Percentiles rank a stretch among this genome's conserved stretches.
phyloP scores from a whole-genome alignment of 2,797 vertebrate species.

The Delichon dasypus region DNA sequence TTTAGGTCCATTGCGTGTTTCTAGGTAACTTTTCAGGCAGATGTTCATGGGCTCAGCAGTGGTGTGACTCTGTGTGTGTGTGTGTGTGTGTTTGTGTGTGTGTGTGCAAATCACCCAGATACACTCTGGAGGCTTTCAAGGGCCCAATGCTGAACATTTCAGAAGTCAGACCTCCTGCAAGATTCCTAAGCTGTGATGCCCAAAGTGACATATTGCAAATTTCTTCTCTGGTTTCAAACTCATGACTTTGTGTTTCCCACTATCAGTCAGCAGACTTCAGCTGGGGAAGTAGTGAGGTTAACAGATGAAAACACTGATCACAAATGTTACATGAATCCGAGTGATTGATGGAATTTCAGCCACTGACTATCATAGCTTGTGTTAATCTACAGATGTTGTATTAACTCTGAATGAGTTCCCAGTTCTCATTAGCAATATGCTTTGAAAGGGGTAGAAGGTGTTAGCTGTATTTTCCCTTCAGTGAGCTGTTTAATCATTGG shows the following conservation, averaged over 20 bases:
- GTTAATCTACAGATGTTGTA: conserved; percentile 23
- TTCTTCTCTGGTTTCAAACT: neutral
- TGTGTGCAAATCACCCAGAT: neutral
- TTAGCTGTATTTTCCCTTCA: conserved; percentile 26
- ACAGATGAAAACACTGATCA: rapidly evolving
- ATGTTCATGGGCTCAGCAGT: neutral
- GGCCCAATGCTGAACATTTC: neutral
- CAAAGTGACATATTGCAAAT: neutral
- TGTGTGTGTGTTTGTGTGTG: neutral
- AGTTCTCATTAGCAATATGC: conserved; percentile 19
- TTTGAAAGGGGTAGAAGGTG: conserved; percentile 22
- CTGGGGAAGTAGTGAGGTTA: neutral
- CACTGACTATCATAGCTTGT: neutral
- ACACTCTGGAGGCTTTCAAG: neutral
- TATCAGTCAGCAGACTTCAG: neutral
- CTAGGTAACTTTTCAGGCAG: neutral
- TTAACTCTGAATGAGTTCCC: conserved; percentile 7
- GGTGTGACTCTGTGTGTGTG: neutral
- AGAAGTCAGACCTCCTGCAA: neutral
- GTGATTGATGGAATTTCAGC: conserved; percentile 19
- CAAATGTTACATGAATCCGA: neutral
- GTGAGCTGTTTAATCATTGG: conserved; percentile 50
- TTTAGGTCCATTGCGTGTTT: neutral
- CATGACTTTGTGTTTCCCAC: neutral
- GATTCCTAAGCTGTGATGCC: neutral